Base-by-base conservation (phyloP, 2,888 invertebrate genomes). In the Epirrita christyi region DNA sequence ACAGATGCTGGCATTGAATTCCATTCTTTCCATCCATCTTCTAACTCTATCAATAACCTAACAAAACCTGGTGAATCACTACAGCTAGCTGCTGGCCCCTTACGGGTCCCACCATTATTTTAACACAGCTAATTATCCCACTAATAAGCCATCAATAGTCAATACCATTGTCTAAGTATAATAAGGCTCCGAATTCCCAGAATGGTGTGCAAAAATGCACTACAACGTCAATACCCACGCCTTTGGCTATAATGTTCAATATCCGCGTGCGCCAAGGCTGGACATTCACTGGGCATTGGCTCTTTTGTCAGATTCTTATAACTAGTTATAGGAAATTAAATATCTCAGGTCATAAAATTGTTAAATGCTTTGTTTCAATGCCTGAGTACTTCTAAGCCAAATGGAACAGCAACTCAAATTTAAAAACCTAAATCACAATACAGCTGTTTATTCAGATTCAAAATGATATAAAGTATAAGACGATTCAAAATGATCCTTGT, bases 221-320 rank as follows among this genome's bases (percentile, higher is more conserved):
- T n/a, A 32, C 50, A 52, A 32, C 32, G 6, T 32, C 32, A 32
- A 32, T 32, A 6, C 32, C 32, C 32, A 32, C 14, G 21, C 41
- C 41, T 21, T 11, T 11, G 29, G 29, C 28, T 28, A 29, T 43
- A 27, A 40, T 40, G 27, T 27, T 42, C 42, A 6, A 66, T 67
- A 69, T 73, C 70, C 70, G 67, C 28, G 49, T 64, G 59, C 61
- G 64, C 63, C 68, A 73, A 72, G 63, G 61, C 58, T 52, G 61
- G 59, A 64, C 75, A 75, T 75, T 75, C 75, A 66, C 75, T 68
- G 46, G 38, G 37, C 59, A 10, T 40, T 43, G 59, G 46, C 43
- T 43, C 41, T 50, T 60, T 54, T 62, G 61, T 55, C 40, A 58
- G 64, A 43, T 41, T 41, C 41, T 21, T 41, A 27, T 41, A 27